Evolutionary conservation across 64 coral and sea anemone genomes (phyloP), one percentile per base, ranked within the genome.

Genomic region (Actinia tenebrosa): DNA sequence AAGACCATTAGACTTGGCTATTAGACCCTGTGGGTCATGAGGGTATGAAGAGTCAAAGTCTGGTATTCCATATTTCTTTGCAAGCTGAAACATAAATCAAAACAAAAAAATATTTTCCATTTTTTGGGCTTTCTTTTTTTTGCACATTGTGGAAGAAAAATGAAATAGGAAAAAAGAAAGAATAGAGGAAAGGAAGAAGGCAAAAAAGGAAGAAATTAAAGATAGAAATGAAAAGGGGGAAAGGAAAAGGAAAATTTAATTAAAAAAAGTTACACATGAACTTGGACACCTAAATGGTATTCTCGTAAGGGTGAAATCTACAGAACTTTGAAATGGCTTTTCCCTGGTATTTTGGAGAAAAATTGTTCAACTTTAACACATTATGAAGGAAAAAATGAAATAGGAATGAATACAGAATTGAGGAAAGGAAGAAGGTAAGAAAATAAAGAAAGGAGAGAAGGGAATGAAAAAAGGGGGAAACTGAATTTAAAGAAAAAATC

Each of bases 41-140:
- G 89, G 82, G 23, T 91, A 77, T 22, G 60, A 75, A 45, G 88
- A 93, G 37, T 19, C 26, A 20, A 96, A 96, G 54, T 96, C 94
- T 86, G 91, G 94, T 23, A 88, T 68, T 43, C 94, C 94, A 83
- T 93, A 93, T 50, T 90, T 86, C 64, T 95, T 92, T 66, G 87
- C 87, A 71, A 81, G 79, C 79, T 81, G 79, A 5, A 14, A 81
- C 19, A 37, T 22, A 45, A 2, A 50, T 1, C 53, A 22, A 81
- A 50, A 17, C 2, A 53, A 81, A 22, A 81, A 25, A 27, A 6
- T 1, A 22, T 26, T 19, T 64, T 64, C 4, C 14, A 16, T 64
- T 18, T n/a, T n/a, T n/a, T n/a, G n/a, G n/a, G n/a, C 61, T 64
- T 4, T 16, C 5, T 22, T 1, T 17, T 64, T 20, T 64, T 20